Conservation (phyloP, 2,888 invertebrate genomes). For the Trimorus sp. region DNA sequence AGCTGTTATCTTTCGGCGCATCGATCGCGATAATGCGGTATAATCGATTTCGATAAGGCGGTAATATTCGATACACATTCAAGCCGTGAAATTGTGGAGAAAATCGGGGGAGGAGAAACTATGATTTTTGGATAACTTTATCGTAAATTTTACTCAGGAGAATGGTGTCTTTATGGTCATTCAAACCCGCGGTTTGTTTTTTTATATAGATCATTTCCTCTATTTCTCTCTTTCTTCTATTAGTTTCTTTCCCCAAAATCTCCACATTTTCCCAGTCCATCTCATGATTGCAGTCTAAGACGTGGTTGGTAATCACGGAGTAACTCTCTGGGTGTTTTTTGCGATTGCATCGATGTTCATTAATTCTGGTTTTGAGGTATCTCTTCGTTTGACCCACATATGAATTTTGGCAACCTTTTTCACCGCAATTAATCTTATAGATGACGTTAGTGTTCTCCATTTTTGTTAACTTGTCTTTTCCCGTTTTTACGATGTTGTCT, state of each 20-base stretch:
- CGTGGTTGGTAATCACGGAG: background rate
- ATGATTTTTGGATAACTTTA: background rate
- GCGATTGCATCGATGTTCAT: no score
- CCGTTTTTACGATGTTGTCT: background rate
- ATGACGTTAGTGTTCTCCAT: background rate
- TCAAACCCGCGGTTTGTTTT: background rate
- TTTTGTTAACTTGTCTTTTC: background rate
- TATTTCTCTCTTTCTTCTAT: slow-evolving; percentile 9
- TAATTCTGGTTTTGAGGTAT: no score
- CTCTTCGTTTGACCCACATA: no score
- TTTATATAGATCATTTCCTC: slow-evolving; percentile 2
- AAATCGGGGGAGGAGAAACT: background rate
- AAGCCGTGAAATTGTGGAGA: no score
- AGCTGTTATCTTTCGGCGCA: no score
- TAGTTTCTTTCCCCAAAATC: background rate
- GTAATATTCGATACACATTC: no score
- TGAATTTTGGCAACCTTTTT: no score
- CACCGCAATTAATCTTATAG: background rate
- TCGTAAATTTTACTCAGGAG: slow-evolving; percentile 5
- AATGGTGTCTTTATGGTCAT: slow-evolving; percentile 5
- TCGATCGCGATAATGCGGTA: no score
- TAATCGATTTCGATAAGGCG: no score
- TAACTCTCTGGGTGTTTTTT: no score
- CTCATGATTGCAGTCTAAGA: background rate
- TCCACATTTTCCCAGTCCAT: background rate